Conservation (phyloP, 2,888 invertebrate genomes). For the Tuberolachnus salignus region DNA sequence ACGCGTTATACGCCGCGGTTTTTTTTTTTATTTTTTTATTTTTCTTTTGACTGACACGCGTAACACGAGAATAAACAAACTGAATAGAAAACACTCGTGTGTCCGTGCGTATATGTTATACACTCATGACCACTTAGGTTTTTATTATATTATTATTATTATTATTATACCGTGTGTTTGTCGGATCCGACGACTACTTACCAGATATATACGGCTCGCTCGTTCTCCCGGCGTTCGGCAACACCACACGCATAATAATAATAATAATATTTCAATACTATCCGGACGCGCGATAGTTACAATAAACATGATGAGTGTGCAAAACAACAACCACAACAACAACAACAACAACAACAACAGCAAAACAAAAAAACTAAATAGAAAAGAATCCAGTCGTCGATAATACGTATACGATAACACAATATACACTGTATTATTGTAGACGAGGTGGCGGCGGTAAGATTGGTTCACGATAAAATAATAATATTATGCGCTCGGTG, state of each 20-base stretch:
- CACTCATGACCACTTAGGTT: slow-evolving; percentile 31
- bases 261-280: too few species aligned
- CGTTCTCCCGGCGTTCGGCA: slow-evolving; percentile 4
- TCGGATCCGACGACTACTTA: slow-evolving; percentile 22
- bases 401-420: too few species aligned
- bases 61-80: slow-evolving; percentile 53
- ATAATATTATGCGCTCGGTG: too few species aligned
- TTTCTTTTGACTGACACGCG: slow-evolving; percentile 38
- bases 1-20: too few species aligned
- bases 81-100: slow-evolving; percentile 39
- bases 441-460: too few species aligned
- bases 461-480: too few species aligned
- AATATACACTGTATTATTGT: too few species aligned
- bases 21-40: neutral
- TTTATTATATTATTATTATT: slow-evolving; percentile 30
- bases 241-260: too few species aligned
- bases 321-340: neutral
- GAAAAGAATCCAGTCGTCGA: too few species aligned
- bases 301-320: slow-evolving; percentile 13
- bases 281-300: too few species aligned
- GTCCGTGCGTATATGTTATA: neutral
- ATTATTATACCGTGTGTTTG: slow-evolving; percentile 15
- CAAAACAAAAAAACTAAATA: too few species aligned
- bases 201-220: neutral
- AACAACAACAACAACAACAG: too few species aligned